Conservation (phyloP, 2,888 invertebrate species). For the Eledone cirrhosa region DNA sequence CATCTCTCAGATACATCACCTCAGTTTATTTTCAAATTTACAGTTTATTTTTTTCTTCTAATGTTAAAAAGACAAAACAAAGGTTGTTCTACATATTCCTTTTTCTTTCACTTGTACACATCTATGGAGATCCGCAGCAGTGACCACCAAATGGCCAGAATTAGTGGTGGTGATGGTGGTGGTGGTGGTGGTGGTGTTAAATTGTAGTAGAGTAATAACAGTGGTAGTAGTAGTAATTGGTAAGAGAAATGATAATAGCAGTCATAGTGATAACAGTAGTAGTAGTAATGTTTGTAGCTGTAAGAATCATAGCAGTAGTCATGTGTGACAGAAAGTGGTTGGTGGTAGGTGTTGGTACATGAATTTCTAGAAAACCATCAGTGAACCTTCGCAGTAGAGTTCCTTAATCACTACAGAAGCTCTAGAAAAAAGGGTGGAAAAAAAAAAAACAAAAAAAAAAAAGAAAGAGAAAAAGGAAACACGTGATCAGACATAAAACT, state of each 20-base stretch:
- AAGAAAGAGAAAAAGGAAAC: background rate
- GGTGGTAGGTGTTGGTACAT: slow-evolving; percentile 10
- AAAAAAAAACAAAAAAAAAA: background rate
- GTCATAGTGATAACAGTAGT: background rate
- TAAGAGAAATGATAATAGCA: too few relatives aligned
- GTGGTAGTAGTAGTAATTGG: background rate
- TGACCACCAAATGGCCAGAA: background rate
- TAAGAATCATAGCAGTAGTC: slow-evolving; percentile 11
- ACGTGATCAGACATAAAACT: too few relatives aligned
- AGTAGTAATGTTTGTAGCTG: slow-evolving; percentile 14
- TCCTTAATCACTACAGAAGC: slow-evolving; percentile 22
- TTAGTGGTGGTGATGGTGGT: too few relatives aligned
- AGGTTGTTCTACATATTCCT: background rate
- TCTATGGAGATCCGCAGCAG: slow-evolving; percentile 17
- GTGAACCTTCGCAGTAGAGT: background rate
- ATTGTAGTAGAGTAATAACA: background rate
- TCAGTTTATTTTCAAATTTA: too few relatives aligned
- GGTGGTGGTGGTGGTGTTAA: too few relatives aligned
- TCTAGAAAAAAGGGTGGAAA: background rate
- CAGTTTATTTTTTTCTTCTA: too few relatives aligned
- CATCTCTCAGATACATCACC: too few relatives aligned
- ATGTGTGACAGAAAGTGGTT: slow-evolving; percentile 25
- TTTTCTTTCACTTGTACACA: slow-evolving; percentile 11
- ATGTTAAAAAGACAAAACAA: too few relatives aligned
- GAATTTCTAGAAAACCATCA: slow-evolving; percentile 17